Evolutionary conservation across 2,888 invertebrate species (phyloP).

Genomic region (Ormia ochracea): DNA sequence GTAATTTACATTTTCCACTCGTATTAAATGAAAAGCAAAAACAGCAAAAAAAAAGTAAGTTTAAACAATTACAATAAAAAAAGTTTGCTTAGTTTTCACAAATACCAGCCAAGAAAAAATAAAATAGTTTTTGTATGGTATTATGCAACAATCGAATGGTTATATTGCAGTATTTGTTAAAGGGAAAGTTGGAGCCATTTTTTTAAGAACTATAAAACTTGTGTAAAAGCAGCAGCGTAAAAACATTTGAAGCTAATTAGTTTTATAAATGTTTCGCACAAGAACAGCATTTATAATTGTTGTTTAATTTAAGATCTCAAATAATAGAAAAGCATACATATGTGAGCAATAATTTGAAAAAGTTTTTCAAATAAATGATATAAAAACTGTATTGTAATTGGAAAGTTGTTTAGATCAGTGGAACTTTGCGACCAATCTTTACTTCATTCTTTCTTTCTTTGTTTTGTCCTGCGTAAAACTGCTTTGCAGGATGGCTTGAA

Average conservation of each 20-base stretch:
- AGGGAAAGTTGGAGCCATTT: slow-evolving; percentile 4
- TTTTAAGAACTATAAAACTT: background rate
- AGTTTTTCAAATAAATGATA: background rate
- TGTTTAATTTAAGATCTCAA: slow-evolving; percentile 44
- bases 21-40: slow-evolving; percentile 9
- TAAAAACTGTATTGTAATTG: too few species aligned
- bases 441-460: too few species aligned
- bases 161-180: slow-evolving; percentile 22
- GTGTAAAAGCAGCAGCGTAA: background rate
- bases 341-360: background rate
- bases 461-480: too few species aligned
- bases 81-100: slow-evolving; percentile 25
- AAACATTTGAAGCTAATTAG: slow-evolving; percentile 50
- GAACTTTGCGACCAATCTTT: too few species aligned
- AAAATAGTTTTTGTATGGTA: slow-evolving; percentile 16
- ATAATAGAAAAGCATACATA: slow-evolving; percentile 12
- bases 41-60: background rate
- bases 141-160: slow-evolving; percentile 34
- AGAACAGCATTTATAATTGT: slow-evolving; percentile 42
- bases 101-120: slow-evolving; percentile 12
- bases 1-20: slow-evolving; percentile 34
- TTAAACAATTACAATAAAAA: too few species aligned
- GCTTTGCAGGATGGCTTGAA: too few species aligned
- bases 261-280: slow-evolving; percentile 43
- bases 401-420: too few species aligned